These are phyloP conservation scores for Vultur gryphus DNA, from an alignment of 2,797 vertebrate genomes.

Conservation along the genomic window DNA sequence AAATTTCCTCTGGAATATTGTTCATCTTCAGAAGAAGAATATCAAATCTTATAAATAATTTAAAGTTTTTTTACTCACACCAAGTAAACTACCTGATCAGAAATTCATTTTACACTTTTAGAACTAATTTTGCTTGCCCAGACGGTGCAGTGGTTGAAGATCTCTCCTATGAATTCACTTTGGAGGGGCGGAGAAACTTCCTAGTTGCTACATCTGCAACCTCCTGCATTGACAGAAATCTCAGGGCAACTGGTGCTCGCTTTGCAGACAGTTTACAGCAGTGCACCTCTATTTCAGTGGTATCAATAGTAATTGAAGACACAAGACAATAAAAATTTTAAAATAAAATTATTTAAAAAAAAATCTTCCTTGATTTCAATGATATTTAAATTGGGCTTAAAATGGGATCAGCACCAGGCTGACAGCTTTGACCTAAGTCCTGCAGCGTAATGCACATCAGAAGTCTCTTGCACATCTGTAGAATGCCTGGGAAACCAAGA, in stretches of 20 bases:
- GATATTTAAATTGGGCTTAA: not conserved
- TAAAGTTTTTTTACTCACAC: not conserved
- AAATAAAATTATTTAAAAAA: not conserved
- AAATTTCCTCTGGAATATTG: not conserved
- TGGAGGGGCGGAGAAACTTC: not conserved
- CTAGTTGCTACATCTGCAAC: not conserved
- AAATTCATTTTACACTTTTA: not conserved
- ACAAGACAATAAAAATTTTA: not conserved
- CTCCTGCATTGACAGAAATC: not conserved
- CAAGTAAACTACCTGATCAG: accelerated
- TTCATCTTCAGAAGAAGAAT: not conserved
- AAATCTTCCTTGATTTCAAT: not conserved
- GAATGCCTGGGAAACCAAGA: not conserved
- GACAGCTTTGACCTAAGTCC: not conserved
- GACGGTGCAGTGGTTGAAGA: not conserved
- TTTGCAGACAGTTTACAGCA: not conserved
- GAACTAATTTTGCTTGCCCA: not conserved
- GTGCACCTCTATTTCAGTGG: not conserved
- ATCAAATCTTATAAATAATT: not conserved
- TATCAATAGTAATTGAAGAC: not conserved
- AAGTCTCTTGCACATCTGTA: accelerated
- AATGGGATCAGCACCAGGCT: not conserved
- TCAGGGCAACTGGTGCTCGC: not conserved
- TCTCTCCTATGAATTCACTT: not conserved
- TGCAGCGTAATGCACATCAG: not conserved